Conservation (phyloP, 1,140 invertebrate species). For the Argopecten irradians region DNA sequence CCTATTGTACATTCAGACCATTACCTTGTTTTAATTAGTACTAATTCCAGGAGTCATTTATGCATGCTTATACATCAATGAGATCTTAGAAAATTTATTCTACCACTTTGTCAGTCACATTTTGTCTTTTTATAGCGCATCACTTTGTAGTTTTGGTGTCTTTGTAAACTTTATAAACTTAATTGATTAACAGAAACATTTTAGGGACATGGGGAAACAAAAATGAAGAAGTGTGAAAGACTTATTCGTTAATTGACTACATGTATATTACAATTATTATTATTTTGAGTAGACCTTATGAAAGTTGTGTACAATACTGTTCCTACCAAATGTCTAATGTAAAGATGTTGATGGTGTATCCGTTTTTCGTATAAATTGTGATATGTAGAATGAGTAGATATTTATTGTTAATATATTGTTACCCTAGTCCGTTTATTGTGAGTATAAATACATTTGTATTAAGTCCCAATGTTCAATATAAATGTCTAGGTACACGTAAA, state of each 20-base stretch:
- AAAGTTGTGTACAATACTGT: background rate
- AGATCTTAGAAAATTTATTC: no score
- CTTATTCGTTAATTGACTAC: background rate
- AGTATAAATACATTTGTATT: background rate
- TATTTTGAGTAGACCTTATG: background rate
- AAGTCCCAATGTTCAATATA: background rate
- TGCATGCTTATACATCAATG: no score
- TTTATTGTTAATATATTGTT: slow-evolving; percentile 16
- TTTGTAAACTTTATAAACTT: no score
- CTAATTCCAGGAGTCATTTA: no score
- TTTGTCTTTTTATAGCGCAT: no score
- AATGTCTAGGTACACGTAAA: background rate
- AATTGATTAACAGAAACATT: no score
- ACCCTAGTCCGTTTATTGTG: background rate
- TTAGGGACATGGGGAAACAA: background rate
- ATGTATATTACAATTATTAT: background rate
- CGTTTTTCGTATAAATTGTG: background rate
- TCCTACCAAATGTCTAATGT: background rate
- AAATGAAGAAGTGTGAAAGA: background rate
- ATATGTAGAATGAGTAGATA: background rate
- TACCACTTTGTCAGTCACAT: no score
- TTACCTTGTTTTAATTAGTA: no score
- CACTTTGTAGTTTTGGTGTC: no score
- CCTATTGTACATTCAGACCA: no score
- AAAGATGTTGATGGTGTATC: background rate